Percentiles rank a stretch among this genome's conserved stretches.
Evolutionary conservation across 1,140 invertebrate genomes (phyloP).

Genomic region (Aphis craccivora): DNA sequence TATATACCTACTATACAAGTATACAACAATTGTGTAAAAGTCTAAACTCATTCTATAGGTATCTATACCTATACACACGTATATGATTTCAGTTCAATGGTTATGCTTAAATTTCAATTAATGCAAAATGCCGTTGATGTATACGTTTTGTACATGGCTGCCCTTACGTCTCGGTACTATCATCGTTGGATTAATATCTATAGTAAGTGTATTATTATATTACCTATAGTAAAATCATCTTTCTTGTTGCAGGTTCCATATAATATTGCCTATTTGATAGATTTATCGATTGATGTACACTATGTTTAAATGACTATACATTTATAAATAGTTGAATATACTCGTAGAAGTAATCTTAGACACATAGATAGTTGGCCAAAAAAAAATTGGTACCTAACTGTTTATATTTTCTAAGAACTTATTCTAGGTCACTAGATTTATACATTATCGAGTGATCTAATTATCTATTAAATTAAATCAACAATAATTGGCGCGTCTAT

Average conservation of each 20-base stretch:
- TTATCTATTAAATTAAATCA: no score
- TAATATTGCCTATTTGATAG: no score
- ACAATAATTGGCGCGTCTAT: no score
- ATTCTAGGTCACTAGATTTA: no score
- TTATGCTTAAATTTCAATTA: background rate
- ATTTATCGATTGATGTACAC: no score
- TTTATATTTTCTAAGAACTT: no score
- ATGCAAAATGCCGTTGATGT: constrained; percentile 40
- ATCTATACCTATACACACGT: background rate
- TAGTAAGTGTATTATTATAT: constrained; percentile 20
- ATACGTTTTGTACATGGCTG: constrained; percentile 50
- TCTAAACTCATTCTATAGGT: background rate
- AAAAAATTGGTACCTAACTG: no score
- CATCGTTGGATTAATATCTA: constrained; percentile 52
- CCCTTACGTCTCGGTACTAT: constrained; percentile 51
- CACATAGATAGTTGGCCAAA: background rate
- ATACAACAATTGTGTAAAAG: background rate
- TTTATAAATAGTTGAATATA: background rate
- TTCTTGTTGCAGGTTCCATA: background rate
- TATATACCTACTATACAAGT: no score
- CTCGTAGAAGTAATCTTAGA: background rate
- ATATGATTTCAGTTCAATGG: background rate
- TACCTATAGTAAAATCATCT: background rate
- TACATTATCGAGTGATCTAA: no score
- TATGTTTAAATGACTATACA: background rate